Evolutionary conservation across 92 coral and sea anemone genomes (phyloP), one percentile per base, ranked within the genome.

Genomic region (Anthopleura xanthogrammica): DNA sequence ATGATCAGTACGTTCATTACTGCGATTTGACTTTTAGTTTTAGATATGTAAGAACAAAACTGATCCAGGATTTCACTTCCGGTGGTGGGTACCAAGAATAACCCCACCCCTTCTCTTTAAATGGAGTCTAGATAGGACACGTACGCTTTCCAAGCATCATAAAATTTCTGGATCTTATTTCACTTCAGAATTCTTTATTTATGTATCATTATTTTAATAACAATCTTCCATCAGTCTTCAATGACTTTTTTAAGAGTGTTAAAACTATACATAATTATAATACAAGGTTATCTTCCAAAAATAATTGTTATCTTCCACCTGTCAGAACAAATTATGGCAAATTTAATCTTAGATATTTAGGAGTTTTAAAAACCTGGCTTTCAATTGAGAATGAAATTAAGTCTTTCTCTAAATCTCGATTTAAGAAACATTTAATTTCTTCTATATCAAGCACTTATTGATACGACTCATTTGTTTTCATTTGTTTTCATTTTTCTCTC

Each of bases 311-410:
- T 54, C 62, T 86, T 24, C 81, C 90, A 58, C 78, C 78, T 72
- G 78, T 79, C 12, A 86, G 85, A 79, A 85, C 89, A 17, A 89
- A 89, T 81, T 85, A 88, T 88, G 91, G 91, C 17, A 84, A 88
- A 84, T 88, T 88, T 60, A 83, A 71, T 62, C 80, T 89, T 77
- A 70, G 83, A 75, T 79, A 72, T 81, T 60, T 68, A 48, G 85
- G 88, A 17, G 80, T 77, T 68, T n/a, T n/a, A n/a, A 78, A 88
- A 84, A 80, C 81, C 79, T 78, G 68, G 68, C 68, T 60, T 60
- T 60, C 68, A 60, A 60, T 60, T 17, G 24, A 60, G 17, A 60
- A 60, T 2, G 29, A 60, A 60, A 60, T 60, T 60, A 60, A 60
- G 68, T 17, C 68, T 60, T 60, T 60, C 24, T 60, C 68, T 17